Conservation (phyloP, 2,113 vertebrate species). For the Melanerpes aurifrons region DNA sequence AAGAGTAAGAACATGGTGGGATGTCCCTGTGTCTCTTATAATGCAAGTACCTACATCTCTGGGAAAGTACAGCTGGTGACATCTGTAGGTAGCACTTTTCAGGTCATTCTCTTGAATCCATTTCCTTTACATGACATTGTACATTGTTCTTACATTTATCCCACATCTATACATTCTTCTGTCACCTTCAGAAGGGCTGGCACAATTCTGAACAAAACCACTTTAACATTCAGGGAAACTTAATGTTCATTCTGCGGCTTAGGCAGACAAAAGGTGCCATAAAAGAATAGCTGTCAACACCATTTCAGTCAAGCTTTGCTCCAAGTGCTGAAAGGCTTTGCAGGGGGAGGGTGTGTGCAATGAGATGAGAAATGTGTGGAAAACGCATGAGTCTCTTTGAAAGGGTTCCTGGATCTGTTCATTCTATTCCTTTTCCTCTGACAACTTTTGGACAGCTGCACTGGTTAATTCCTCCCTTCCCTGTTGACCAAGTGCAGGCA, state of each 20-base stretch:
- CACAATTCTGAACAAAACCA: not conserved
- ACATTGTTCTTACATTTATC: not conserved
- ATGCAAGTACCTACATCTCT: not conserved
- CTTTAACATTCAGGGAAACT: not conserved
- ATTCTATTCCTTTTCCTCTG: not conserved
- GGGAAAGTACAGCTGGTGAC: not conserved
- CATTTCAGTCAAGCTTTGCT: not conserved
- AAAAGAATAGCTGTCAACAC: not conserved
- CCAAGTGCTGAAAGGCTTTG: not conserved
- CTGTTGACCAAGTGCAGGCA: not conserved
- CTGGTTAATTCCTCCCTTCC: not conserved
- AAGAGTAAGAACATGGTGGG: not conserved
- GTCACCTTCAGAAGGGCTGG: not conserved
- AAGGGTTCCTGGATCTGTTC: not conserved
- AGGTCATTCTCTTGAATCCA: not conserved
- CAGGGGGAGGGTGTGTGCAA: too few relatives aligned
- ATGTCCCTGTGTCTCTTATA: not conserved
- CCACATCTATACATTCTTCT: not conserved
- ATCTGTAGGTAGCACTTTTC: not conserved
- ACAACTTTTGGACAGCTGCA: not conserved
- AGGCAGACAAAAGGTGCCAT: not conserved
- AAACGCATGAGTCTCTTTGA: not conserved
- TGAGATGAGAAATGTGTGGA: not conserved
- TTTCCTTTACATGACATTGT: not conserved
- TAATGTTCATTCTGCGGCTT: not conserved